Percentiles rank a stretch among this genome's conserved stretches.
Conservation (phyloP, 2,888 invertebrate species). For the Lumbricus terrestris region DNA sequence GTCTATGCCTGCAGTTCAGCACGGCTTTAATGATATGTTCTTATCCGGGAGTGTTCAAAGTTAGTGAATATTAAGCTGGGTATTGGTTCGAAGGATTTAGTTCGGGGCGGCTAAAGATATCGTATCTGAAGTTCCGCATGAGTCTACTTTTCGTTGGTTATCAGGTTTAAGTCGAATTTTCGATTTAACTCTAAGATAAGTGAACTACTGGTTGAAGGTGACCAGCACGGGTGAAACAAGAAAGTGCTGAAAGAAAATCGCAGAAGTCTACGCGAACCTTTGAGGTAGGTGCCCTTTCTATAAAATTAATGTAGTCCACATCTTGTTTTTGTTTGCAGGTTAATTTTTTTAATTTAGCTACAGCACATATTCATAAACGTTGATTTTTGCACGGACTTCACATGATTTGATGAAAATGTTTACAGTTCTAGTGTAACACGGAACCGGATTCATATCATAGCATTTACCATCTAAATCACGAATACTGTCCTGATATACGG, state of each 20-base stretch:
- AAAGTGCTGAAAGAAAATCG: no score
- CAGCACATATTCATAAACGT: no score
- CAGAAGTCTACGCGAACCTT: background rate
- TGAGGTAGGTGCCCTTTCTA: background rate
- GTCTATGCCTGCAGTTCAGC: no score
- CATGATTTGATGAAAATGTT: background rate
- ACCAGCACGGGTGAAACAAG: no score
- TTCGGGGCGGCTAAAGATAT: background rate
- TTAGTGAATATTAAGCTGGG: background rate
- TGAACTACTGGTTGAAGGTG: no score
- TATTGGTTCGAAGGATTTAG: background rate
- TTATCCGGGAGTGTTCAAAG: background rate
- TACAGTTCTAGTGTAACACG: background rate
- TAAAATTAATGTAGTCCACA: no score
- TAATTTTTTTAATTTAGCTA: background rate
- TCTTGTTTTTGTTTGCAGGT: background rate
- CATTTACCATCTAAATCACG: background rate
- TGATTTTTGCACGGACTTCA: background rate
- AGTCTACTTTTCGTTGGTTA: background rate
- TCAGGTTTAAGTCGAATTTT: no score
- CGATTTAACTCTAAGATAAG: no score
- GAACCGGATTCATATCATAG: background rate
- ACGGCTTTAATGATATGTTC: background rate
- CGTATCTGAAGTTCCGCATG: background rate
- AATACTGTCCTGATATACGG: background rate